Evolutionary conservation across 2,797 vertebrate genomes (phyloP).

Genomic region (Sciaenops ocellatus): DNA sequence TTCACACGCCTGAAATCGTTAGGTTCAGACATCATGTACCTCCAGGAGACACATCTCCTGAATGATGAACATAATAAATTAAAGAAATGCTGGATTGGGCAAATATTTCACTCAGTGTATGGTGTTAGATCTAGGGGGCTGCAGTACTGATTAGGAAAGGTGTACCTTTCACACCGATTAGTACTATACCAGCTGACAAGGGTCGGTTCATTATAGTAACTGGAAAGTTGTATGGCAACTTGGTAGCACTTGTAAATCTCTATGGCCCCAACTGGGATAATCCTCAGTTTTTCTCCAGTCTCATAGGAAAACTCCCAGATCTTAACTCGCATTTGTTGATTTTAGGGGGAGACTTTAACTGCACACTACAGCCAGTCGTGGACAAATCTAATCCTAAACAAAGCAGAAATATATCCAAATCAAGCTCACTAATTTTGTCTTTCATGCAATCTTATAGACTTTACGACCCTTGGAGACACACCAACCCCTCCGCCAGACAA

Average conservation of each 20-base stretch:
- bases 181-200: slow-evolving; percentile 9
- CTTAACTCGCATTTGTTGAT: neutral
- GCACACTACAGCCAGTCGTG: neutral
- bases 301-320: neutral
- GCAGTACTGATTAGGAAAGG: slow-evolving; percentile 16
- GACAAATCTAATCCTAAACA: neutral
- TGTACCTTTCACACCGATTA: slow-evolving; percentile 1
- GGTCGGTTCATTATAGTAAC: slow-evolving; percentile 5
- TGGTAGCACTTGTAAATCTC: neutral
- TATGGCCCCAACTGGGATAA: slow-evolving; percentile 14
- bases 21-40: slow-evolving; percentile 14
- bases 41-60: slow-evolving; percentile 25
- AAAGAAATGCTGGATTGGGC: slow-evolving; percentile 26
- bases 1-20: slow-evolving; percentile 9
- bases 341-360: neutral
- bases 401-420: neutral
- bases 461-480: neutral
- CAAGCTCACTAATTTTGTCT: neutral
- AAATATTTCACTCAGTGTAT: slow-evolving; percentile 19
- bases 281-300: neutral
- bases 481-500: neutral
- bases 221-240: slow-evolving; percentile 11
- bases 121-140: slow-evolving; percentile 16
- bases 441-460: neutral
- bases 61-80: neutral